Conservation (phyloP, 2,888 invertebrate species). For the Trachelus troglodyta region DNA sequence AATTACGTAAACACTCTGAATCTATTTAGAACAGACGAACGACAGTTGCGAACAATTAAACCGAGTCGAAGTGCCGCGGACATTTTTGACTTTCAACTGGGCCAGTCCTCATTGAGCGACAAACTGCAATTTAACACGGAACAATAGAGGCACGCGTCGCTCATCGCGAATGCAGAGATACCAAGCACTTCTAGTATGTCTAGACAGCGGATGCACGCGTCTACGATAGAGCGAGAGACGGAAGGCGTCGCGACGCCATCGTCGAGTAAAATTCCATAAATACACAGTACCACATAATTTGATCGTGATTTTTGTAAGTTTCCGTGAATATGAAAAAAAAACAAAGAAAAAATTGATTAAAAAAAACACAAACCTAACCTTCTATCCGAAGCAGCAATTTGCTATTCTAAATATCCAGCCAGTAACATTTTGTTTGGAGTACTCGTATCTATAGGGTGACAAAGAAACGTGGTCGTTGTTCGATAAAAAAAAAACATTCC, state of each 20-base stretch:
- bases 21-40: background rate
- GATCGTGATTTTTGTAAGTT: background rate
- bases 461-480: background rate
- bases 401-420: background rate
- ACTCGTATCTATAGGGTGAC: background rate
- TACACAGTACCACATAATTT: background rate
- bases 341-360: too few species aligned
- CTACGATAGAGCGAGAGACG: background rate
- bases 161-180: slow-evolving; percentile 24
- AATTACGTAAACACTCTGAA: too few species aligned
- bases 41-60: background rate
- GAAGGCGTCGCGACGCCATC: background rate
- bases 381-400: background rate
- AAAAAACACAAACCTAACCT: background rate
- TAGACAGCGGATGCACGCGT: background rate
- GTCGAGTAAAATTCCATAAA: background rate
- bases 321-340: background rate
- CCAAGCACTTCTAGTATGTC: background rate
- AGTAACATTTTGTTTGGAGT: background rate
- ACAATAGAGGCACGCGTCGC: slow-evolving; percentile 25
- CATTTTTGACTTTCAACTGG: slow-evolving; percentile 27
- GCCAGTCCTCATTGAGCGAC: slow-evolving; percentile 12
- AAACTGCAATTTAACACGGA: slow-evolving; percentile 33
- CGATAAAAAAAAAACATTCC: background rate
- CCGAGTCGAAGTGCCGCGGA: background rate